These are phyloP conservation scores for Daphoenositta chrysoptera DNA, from an alignment of 2,113 vertebrate genomes.

Conservation along the genomic window DNA sequence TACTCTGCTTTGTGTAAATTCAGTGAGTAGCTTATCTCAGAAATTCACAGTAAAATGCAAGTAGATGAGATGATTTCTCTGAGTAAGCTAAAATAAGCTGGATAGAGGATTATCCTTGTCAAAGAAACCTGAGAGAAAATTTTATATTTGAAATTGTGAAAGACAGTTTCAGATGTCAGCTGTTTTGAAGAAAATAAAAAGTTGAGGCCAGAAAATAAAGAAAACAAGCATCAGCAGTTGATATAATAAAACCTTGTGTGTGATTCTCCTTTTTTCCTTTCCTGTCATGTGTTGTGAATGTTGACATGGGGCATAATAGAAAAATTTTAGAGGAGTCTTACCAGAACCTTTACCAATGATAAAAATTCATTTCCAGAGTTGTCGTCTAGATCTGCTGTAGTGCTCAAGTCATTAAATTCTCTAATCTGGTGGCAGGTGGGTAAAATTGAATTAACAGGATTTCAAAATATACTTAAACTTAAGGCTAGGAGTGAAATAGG, in stretches of 20 bases:
- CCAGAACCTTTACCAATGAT: not conserved
- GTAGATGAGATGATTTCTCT: not conserved
- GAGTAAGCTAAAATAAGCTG: not conserved
- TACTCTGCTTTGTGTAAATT: not conserved
- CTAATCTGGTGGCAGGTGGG: not conserved
- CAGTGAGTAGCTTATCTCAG: not conserved
- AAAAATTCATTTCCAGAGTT: not conserved
- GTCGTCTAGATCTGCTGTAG: not conserved
- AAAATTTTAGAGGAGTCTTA: not conserved
- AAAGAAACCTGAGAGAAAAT: not conserved
- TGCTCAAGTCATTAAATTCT: not conserved
- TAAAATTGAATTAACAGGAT: not conserved
- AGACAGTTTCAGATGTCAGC: conserved; percentile 8
- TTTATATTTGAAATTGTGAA: not conserved
- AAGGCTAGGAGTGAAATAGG: not conserved
- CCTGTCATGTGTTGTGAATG: not conserved
- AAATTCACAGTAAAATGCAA: not conserved
- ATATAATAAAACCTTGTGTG: not conserved
- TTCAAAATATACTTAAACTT: not conserved
- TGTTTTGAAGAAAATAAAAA: not conserved
- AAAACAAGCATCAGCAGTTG: not conserved
- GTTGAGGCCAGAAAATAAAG: not conserved
- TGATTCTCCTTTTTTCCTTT: not conserved
- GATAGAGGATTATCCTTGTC: not conserved
- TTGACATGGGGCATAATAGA: not conserved